A percentile compares a stretch with the other conserved stretches of the same genome.
Evolutionary conservation across 2,797 vertebrate species (phyloP).

Genomic region (Helostoma temminkii): DNA sequence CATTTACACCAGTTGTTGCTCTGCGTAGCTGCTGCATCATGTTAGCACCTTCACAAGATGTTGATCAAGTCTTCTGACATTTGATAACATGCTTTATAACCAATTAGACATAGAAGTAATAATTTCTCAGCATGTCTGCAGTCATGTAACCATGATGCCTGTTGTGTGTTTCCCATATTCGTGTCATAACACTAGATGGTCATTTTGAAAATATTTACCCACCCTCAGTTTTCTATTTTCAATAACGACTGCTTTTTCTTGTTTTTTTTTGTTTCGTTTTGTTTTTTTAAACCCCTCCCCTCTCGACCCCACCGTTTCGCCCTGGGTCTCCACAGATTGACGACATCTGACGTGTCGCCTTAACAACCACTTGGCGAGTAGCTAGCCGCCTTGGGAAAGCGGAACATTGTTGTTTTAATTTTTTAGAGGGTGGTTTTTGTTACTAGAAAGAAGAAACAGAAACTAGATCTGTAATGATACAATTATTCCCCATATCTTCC

Average conservation of each 20-base stretch:
- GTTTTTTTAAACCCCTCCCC: constrained; percentile 30
- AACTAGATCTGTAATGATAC: constrained; percentile 12
- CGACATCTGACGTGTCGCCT: constrained; percentile 73
- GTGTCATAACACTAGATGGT: constrained; percentile 22
- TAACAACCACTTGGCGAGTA: constrained; percentile 82
- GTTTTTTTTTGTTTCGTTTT: constrained; percentile 34
- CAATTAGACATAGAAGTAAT: not conserved
- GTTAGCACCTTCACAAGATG: constrained; percentile 5
- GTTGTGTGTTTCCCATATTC: constrained; percentile 39
- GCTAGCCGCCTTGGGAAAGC: constrained; percentile 64
- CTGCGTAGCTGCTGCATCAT: constrained; percentile 23
- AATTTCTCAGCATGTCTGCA: constrained; percentile 35
- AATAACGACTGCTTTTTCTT: constrained; percentile 67
- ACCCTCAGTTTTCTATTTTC: constrained; percentile 18
- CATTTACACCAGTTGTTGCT: constrained; percentile 3
- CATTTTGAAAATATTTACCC: constrained; percentile 6
- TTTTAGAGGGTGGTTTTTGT: constrained; percentile 25
- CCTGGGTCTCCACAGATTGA: constrained; percentile 75
- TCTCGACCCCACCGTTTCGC: constrained; percentile 42
- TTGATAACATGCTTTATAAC: not conserved
- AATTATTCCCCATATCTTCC: constrained; percentile 6
- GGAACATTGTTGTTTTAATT: constrained; percentile 14
- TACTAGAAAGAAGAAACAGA: not conserved
- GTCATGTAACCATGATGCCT: constrained; percentile 36
- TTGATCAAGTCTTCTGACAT: not conserved